Evolutionary conservation across 2,113 vertebrate species (phyloP).

Genomic region (Mus pahari): DNA sequence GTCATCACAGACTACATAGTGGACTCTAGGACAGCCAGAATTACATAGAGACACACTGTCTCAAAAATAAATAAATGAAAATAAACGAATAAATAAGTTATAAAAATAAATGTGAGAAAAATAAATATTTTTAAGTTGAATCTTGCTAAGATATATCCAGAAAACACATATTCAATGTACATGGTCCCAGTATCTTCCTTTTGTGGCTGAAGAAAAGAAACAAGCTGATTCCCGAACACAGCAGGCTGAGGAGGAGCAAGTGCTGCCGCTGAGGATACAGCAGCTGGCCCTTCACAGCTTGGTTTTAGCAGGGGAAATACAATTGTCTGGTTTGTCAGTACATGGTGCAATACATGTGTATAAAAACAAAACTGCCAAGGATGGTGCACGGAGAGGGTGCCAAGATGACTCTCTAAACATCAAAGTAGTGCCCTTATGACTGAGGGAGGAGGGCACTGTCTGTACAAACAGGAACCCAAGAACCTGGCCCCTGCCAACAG

Average conservation of each 20-base stretch:
- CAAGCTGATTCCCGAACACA: background rate
- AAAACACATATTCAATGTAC: background rate
- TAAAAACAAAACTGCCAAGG: background rate
- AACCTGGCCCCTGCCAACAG: background rate
- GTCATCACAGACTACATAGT: background rate
- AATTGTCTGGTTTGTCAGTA: background rate
- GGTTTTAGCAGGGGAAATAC: background rate
- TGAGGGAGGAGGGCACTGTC: background rate
- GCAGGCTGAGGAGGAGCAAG: background rate
- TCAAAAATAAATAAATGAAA: background rate
- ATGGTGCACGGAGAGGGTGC: background rate
- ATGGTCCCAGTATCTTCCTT: background rate
- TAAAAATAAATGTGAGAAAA: background rate
- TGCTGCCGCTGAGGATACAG: background rate
- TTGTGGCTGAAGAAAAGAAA: background rate
- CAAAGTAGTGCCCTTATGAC: background rate
- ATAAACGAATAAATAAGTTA: background rate
- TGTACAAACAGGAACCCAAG: background rate
- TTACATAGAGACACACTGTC: background rate
- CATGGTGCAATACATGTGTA: background rate
- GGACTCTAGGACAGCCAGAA: background rate
- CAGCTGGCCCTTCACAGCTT: no score
- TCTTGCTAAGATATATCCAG: background rate
- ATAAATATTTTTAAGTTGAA: background rate
- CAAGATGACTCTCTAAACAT: background rate